Evolutionary conservation across 2,113 vertebrate genomes (phyloP), one percentile per base, ranked within the genome.

Genomic region (Ginglymostoma cirratum): DNA sequence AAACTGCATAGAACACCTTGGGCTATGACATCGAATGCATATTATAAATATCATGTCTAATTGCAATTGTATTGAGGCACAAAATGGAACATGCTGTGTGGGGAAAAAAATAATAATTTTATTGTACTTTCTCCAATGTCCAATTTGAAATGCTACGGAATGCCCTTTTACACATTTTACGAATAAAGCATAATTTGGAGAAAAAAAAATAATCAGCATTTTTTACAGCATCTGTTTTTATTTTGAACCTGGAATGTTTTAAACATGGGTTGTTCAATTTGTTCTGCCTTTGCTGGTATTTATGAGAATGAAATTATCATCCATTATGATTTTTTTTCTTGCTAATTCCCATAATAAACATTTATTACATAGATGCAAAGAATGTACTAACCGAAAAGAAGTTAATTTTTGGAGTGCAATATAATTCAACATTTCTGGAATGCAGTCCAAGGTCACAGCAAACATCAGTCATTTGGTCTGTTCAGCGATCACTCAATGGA

Each of bases 381-480:
- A 45, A 76, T 12, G 67, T 52, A 67, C 94, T 70, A 52, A 95
- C 69, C 48, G 97, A 97, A 55, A 97, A 98, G 96, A 98, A 97
- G 96, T 12, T 96, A 48, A 96, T 98, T 76, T 99, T 98, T 17
- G 98, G 98, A 0, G 98, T 99, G 69, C 98, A 98, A 96, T 98
- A 97, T 27, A 98, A 98, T 96, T 96, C 98, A 7, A 98, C 98
- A 8, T 99, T 98, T 97, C 97, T 99, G 7, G 98, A 98, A 96
- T 99, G 98, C 78, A 72, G 96, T 10, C 96, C 97, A 0, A 97
- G 94, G 27, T 98, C 98, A 0, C 96, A 97, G 0, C 98, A 98
- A 97, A 97, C 97, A 0, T 96, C 96, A 0, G 3, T 98, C n/a
- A 96, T 96, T 27, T 99, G 98, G 98, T 97, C 97, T 52, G 86